Percentiles rank a stretch among this genome's conserved stretches.
phyloP scores from a whole-genome alignment of 2,888 invertebrate species.

The Sinodicranocentrus sp. region DNA sequence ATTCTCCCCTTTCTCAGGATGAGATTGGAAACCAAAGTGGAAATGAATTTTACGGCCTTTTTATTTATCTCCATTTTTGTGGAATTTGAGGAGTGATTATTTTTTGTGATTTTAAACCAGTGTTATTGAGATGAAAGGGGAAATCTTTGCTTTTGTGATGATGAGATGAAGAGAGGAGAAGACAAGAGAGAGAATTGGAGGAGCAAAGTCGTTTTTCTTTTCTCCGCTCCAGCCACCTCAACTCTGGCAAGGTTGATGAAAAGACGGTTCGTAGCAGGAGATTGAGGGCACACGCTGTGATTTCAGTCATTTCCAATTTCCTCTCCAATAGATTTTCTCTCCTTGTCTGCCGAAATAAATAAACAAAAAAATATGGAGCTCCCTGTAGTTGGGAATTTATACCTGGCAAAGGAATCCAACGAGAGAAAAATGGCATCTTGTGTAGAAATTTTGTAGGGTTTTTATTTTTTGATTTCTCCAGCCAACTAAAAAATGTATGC shows the following conservation, averaged over 20 bases:
- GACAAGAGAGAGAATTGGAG: not conserved
- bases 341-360: not conserved
- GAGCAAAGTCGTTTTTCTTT: not conserved
- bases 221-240: too few relatives aligned
- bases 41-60: too few relatives aligned
- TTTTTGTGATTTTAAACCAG: too few relatives aligned
- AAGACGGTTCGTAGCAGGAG: constrained; percentile 24
- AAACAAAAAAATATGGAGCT: too few relatives aligned
- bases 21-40: too few relatives aligned
- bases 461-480: not conserved
- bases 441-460: too few relatives aligned
- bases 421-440: not conserved
- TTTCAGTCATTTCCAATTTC: constrained; percentile 54
- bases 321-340: not conserved
- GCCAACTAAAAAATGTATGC: not conserved
- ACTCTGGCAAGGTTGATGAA: too few relatives aligned
- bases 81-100: too few relatives aligned
- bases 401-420: constrained; percentile 10
- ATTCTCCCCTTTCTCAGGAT: too few relatives aligned
- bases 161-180: not conserved
- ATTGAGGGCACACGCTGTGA: constrained; percentile 44
- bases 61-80: not conserved
- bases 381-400: not conserved
- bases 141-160: not conserved
- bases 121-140: too few relatives aligned